Evolutionary conservation across 1,140 invertebrate species (phyloP), one percentile per base, ranked within the genome.

Genomic region (Drosophila gunungcola): DNA sequence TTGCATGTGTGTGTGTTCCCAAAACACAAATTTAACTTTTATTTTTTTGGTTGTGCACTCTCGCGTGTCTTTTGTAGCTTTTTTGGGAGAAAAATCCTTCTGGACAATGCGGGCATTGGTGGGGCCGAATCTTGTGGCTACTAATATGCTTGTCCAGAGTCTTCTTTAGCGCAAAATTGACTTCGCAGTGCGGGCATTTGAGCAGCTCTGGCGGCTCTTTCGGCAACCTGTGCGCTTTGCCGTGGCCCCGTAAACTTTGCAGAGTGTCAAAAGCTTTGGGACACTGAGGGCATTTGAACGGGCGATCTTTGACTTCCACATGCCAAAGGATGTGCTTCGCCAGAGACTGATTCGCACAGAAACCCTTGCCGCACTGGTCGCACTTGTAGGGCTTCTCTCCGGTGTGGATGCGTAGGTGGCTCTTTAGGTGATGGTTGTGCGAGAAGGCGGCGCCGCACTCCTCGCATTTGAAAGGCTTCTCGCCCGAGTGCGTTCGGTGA

Each of bases 311-410:
- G 16, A 67, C 75, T 9, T 65, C 32, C 5, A 12, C 43, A 29
- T 76, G 73, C 73, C 73, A 76, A 9, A 53, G 27, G 2, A 41
- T 43, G 42, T 76, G 73, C 32, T 76, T 76, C 9, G 48, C 52
- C 3, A 76, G 29, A 5, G 73, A 76, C 49, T 76, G 73, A 43
- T 75, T 76, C 4, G 73, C 62, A n/a, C 72, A 49, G 36, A 76
- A 76, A 9, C 53, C 12, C 29, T 58, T 76, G 5, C 27, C 61
- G 6, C 73, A 76, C 16, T 65, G 27, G 0, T 39, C 49, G 32
- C 73, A 76, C 29, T 75, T 54, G 41, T 75, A 75, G 10, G 73
- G 73, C 48, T 74, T 74, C n/a, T 75, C 73, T 3, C 73, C 73
- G 3, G 73, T 75, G 16, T 75, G 73, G 12, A 64, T 62, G 11